These are phyloP conservation scores for Acrocera orbiculus DNA, from an alignment of 2,888 invertebrate species.

Conservation along the genomic window DNA sequence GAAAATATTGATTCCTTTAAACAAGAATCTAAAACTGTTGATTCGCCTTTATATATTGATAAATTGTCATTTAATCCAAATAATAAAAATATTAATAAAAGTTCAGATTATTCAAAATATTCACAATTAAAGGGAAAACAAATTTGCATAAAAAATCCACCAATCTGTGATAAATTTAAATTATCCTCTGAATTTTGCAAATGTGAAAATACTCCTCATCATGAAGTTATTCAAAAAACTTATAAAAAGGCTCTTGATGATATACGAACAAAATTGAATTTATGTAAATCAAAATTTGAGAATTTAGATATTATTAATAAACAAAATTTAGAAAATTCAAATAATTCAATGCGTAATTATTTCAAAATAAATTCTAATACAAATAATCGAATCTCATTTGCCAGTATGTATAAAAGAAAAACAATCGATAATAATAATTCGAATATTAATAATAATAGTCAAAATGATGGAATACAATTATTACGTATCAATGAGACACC, in stretches of 20 bases:
- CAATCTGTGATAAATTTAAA: too few species aligned
- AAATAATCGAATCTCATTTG: background rate
- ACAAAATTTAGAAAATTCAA: constrained; percentile 23
- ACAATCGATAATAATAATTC: constrained; percentile 3
- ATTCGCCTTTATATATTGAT: too few species aligned
- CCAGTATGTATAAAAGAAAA: constrained; percentile 9
- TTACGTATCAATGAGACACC: constrained; percentile 31
- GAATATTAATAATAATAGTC: constrained; percentile 5
- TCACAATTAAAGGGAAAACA: too few species aligned
- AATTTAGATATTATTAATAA: constrained; percentile 25
- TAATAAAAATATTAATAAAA: too few species aligned
- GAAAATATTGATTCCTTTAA: too few species aligned
- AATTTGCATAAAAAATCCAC: too few species aligned
- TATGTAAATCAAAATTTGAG: constrained; percentile 28
- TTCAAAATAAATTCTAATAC: constrained; percentile 17
- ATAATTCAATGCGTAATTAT: constrained; percentile 26
- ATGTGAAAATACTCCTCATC: too few species aligned
- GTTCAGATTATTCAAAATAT: too few species aligned
- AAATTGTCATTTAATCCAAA: too few species aligned
- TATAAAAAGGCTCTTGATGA: constrained; percentile 26
- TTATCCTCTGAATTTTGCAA: too few species aligned
- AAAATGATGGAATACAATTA: constrained; percentile 18
- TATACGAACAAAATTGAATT: constrained; percentile 25
- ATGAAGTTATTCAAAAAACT: constrained; percentile 20
- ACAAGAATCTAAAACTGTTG: too few species aligned